A percentile compares a stretch with the other conserved stretches of the same genome.
phyloP scores from a whole-genome alignment of 2,113 vertebrate genomes.

The Lepisosteus osseus region DNA sequence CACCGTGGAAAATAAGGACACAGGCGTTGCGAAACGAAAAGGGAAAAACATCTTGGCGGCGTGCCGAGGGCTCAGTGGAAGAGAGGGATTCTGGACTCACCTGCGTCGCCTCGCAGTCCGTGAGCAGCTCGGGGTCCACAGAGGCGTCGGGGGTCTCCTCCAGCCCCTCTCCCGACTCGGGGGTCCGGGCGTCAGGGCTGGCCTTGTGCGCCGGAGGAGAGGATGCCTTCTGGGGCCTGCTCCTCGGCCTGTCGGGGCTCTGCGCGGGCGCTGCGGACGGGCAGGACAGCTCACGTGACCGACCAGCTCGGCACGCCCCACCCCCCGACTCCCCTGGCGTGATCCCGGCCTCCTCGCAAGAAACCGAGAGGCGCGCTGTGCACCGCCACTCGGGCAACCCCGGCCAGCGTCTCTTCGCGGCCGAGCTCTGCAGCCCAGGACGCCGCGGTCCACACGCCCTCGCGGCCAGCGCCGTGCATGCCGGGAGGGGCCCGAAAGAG shows the following conservation, averaged over 20 bases:
- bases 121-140: slow-evolving; percentile 27
- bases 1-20: no score
- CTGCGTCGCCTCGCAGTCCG: slow-evolving; percentile 33
- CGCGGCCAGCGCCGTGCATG: no score
- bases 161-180: slow-evolving; percentile 13
- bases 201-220: slow-evolving; percentile 35
- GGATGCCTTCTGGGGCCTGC: slow-evolving; percentile 23
- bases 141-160: slow-evolving; percentile 19
- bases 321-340: neutral
- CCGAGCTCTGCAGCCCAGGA: no score
- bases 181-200: slow-evolving; percentile 15
- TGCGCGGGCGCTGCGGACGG: slow-evolving; percentile 35
- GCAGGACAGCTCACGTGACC: neutral
- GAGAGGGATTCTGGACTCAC: slow-evolving; percentile 45
- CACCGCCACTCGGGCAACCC: neutral
- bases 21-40: no score
- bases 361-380: no score
- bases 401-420: no score
- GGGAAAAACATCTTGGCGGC: neutral
- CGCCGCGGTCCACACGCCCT: no score
- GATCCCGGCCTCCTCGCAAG: no score
- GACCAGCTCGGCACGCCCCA: neutral
- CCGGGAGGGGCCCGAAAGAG: no score
- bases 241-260: slow-evolving; percentile 38
- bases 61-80: neutral